Percentiles rank a stretch among this genome's conserved stretches.
phyloP scores from a whole-genome alignment of 30 jellyfish, hydroid and myxozoan species.

The Chrysaora quinquecirrha region DNA sequence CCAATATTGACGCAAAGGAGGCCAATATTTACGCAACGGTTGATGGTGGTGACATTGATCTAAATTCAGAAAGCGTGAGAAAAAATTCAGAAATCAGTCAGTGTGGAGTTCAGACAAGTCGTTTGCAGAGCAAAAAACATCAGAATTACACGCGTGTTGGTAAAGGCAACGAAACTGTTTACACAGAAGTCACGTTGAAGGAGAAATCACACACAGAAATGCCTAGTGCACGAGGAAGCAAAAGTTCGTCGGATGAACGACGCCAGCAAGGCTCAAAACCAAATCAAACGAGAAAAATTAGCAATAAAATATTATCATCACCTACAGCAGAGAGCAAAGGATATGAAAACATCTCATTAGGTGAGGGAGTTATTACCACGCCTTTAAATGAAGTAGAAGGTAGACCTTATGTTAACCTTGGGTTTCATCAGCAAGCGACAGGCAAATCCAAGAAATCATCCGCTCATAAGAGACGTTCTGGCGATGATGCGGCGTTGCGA shows the following conservation, averaged over 20 bases:
- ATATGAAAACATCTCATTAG: constrained; percentile 40
- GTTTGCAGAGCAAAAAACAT: background rate
- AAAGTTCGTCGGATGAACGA: background rate
- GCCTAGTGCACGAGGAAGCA: constrained; percentile 13
- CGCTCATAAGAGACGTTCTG: constrained; percentile 28
- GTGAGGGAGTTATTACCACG: constrained; percentile 31
- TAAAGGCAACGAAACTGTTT: constrained; percentile 27
- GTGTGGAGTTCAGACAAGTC: background rate
- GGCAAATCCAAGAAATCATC: background rate
- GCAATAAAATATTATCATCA: constrained; percentile 46
- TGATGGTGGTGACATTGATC: constrained; percentile 18
- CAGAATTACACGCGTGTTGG: constrained; percentile 5
- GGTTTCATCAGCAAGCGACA: constrained; percentile 26
- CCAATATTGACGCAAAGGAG: background rate
- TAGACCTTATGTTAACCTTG: constrained; percentile 50
- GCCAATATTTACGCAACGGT: constrained; percentile 46
- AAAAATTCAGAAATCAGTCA: background rate
- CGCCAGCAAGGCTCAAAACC: too few species aligned
- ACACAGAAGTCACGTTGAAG: constrained; percentile 58
- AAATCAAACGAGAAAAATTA: constrained; percentile 8
- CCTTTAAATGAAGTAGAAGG: constrained; percentile 56
- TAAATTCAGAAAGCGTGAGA: constrained; percentile 12
- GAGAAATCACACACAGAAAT: constrained; percentile 11
- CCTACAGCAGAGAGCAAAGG: constrained; percentile 53
- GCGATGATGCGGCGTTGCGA: constrained; percentile 58